Base-by-base conservation (phyloP, 2,113 vertebrate species). In the Gyps fulvus region DNA sequence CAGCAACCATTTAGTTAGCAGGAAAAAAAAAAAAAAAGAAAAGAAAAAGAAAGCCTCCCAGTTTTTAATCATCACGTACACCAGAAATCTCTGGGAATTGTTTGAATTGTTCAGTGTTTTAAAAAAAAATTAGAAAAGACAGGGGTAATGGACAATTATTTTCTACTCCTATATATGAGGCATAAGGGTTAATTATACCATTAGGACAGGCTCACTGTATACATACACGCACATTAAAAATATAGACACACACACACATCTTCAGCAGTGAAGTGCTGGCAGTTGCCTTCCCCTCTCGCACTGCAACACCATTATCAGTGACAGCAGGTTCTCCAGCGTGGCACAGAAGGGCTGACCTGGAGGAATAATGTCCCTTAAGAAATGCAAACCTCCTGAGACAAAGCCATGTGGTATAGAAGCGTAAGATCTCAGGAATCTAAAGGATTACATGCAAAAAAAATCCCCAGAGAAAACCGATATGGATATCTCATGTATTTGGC, bases 261-360 rank as follows among this genome's bases (percentile, higher is more conserved):
- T 52, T 31, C 17, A 67, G 42, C 69, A 74, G 25, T 0, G 4
- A 67, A 63, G 69, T 1, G 0, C 55, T 25, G 36, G 23, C 32
- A 36, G 40, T 20, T 95, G 36, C 45, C 54, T 50, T 83, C 57
- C 76, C 0, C 0, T 17, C 31, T 84, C 77, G 31, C 65, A 26
- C 34, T 79, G 49, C 57, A 69, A 59, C 16, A 38, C 45, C 38
- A 16, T 26, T 13, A 36, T 20, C 36, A 54, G 58, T 3, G 36
- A n/a, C 45, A 87, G 59, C 34, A 77, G 21, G 25, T 16, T 61
- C 49, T 88, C 78, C 38, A 57, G 57, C 0, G 0, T 16, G 36
- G 31, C 72, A 84, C 67, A 59, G 61, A 73, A 61, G 14, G 32
- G 49, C 69, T 84, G 59, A 67, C 77, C 62, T 38, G 22, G 26